A percentile compares a stretch with the other conserved stretches of the same genome.
phyloP scores from a whole-genome alignment of 2,797 vertebrate genomes.

The Sardinella longiceps region DNA sequence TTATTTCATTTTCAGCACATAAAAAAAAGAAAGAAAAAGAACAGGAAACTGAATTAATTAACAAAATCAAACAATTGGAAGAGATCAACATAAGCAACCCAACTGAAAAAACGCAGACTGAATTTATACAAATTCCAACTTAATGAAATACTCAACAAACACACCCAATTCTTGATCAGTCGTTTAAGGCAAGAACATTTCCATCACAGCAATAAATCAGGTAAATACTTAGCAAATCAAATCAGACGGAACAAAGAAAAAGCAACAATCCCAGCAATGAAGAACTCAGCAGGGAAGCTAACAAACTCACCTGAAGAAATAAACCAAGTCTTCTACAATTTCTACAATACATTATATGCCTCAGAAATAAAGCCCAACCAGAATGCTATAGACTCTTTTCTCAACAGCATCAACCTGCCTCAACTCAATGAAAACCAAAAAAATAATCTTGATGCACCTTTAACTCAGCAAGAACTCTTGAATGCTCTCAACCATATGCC shows the following conservation, averaged over 20 bases:
- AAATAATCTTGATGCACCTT: not conserved
- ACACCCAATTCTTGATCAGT: not conserved
- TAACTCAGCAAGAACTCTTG: too few relatives aligned
- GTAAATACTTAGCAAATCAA: slow-evolving; percentile 38
- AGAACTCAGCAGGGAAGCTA: not conserved
- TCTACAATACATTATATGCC: too few relatives aligned
- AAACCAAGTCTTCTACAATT: not conserved
- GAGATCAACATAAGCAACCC: not conserved
- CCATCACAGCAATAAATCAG: slow-evolving; percentile 24
- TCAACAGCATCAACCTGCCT: slow-evolving; percentile 10
- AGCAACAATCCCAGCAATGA: not conserved
- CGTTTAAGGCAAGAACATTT: not conserved
- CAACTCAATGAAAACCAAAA: not conserved
- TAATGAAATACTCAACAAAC: not conserved
- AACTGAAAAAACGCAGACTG: too few relatives aligned
- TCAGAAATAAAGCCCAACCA: too few relatives aligned
- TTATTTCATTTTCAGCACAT: too few relatives aligned
- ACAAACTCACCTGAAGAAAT: not conserved
- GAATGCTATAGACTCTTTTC: not conserved
- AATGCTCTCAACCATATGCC: too few relatives aligned
- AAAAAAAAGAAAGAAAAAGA: not conserved
- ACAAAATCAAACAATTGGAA: not conserved
- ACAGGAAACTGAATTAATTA: not conserved
- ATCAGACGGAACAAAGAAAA: slow-evolving; percentile 10
- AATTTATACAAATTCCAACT: not conserved